phyloP scores from a whole-genome alignment of 2,888 invertebrate genomes.

The Subacronicta megacephala region DNA sequence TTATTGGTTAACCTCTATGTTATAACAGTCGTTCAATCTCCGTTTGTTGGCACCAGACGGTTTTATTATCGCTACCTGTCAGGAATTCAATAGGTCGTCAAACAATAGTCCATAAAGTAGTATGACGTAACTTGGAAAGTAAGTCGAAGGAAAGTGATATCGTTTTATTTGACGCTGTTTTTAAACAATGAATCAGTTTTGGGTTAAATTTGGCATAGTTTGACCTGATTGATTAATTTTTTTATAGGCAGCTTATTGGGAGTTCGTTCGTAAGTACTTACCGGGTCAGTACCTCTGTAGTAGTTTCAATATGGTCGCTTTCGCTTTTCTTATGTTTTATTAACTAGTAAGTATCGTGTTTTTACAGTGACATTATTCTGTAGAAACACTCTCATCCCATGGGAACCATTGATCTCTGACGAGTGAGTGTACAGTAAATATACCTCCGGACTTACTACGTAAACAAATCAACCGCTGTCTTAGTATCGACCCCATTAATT shows the following conservation, averaged over 20 bases:
- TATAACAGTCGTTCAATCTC: conserved; percentile 34
- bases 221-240: background rate
- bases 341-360: no score
- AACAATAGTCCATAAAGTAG: conserved; percentile 47
- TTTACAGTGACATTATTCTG: background rate
- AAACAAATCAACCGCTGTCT: background rate
- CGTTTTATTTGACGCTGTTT: conserved; percentile 23
- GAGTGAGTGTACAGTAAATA: background rate
- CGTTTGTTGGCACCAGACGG: conserved; percentile 31
- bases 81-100: conserved; percentile 30
- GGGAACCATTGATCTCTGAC: background rate
- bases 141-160: conserved; percentile 45
- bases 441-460: no score
- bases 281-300: background rate
- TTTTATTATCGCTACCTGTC: conserved; percentile 42
- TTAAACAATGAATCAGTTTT: conserved; percentile 23
- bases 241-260: background rate
- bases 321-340: no score
- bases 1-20: conserved; percentile 2
- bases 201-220: conserved; percentile 1
- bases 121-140: conserved; percentile 45
- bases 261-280: background rate
- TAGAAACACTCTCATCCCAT: no score
- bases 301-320: no score
- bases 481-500: conserved; percentile 25